A percentile compares a stretch with the other conserved stretches of the same genome.
phyloP scores from a whole-genome alignment of 2,888 invertebrate genomes.

The Euplexia lucipara region DNA sequence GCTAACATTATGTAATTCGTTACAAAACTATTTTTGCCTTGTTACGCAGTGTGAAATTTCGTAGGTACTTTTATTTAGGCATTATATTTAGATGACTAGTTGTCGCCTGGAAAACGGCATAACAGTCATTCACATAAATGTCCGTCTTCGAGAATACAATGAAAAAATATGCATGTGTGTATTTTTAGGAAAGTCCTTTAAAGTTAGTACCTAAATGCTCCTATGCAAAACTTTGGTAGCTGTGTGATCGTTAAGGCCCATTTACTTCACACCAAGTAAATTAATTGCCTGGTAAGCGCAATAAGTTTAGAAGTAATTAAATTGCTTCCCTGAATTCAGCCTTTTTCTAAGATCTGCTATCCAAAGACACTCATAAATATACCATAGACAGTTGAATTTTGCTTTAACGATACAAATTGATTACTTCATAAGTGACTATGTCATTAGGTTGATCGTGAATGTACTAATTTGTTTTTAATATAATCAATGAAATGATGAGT shows the following conservation, averaged over 20 bases:
- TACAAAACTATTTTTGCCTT: too few relatives aligned
- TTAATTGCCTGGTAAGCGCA: not conserved
- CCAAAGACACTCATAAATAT: not conserved
- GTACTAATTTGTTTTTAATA: constrained; percentile 27
- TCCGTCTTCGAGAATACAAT: not conserved
- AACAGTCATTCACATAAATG: too few relatives aligned
- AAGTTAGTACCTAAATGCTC: not conserved
- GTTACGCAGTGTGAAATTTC: too few relatives aligned
- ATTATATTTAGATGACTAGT: too few relatives aligned
- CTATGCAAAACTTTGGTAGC: not conserved
- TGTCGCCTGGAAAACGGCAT: too few relatives aligned
- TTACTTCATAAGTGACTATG: not conserved
- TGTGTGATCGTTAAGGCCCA: not conserved
- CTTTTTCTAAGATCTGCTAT: not conserved
- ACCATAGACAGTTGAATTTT: not conserved
- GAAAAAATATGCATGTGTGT: too few relatives aligned
- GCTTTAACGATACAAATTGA: not conserved
- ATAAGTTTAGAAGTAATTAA: not conserved
- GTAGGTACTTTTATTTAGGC: too few relatives aligned
- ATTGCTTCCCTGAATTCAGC: not conserved
- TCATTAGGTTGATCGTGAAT: constrained; percentile 17
- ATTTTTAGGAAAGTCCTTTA: too few relatives aligned
- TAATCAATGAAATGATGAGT: constrained; percentile 21
- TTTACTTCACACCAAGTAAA: constrained; percentile 12
- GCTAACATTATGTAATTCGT: too few relatives aligned